Base-by-base conservation (phyloP, 2,113 vertebrate species). In the Epinephelus moara region DNA sequence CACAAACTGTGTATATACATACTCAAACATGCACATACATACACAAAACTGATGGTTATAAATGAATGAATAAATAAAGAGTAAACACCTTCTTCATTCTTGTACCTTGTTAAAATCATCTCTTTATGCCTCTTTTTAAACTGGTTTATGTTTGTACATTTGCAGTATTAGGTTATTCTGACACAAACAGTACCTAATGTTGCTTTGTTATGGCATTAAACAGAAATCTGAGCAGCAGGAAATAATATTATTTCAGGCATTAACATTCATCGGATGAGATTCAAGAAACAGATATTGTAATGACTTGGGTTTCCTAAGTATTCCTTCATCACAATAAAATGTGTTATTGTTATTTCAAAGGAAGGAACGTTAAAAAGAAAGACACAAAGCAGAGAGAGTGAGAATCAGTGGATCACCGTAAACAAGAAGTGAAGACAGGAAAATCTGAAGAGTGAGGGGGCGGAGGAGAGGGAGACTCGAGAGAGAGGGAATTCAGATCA, bases 401-500 rank as follows among this genome's bases (percentile, higher is more conserved):
- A 6, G 11, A 52, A 79, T 75, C 53, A 75, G 68, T 33, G 82
- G 50, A 78, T 75, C 21, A 52, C 42, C 27, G 70, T n/a, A 74
- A 62, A 75, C 33, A 67, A 72, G 25, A 71, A 55, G 52, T 45
- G 66, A 81, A 60, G 63, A 62, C 27, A 62, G 61, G 53, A 49
- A 90, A 71, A 69, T 82, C 4, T 55, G 67, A 66, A 64, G 69
- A 80, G 0, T 45, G 42, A 45, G 60, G 49, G n/a, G 40, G 30
- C 6, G 13, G 42, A 3, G 25, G 40, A 9, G n/a, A 18, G 45
- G 53, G 11, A 45, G 52, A 23, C 19, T 23, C 42, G 33, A 18
- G 37, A 75, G 56, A 63, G 72, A 64, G 67, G 19, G 56, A 61
- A 53, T 59, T 83, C 75, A 75, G 80, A 81, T 83, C 81, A 81